Evolutionary conservation across 1,140 invertebrate species (phyloP), one percentile per base, ranked within the genome.

Genomic region (Anagrus nilaparvatae): DNA sequence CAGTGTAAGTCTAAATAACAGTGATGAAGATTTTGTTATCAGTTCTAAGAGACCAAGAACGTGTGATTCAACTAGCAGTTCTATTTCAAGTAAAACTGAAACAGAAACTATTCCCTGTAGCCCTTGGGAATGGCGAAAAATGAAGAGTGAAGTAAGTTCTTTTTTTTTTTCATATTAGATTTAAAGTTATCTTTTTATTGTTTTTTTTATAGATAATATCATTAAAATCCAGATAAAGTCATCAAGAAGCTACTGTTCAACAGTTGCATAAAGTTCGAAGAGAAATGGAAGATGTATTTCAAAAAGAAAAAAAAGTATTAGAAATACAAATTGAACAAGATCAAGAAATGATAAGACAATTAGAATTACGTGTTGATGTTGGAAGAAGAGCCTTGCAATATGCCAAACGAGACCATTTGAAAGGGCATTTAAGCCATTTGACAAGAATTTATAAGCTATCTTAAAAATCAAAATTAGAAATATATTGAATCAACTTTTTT

Each of bases 241-340:
- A 67, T 48, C 63, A 65, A 40, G 66, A 69, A 38, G 48, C 55
- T 4, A 56, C 58, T 4, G 56, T 67, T 10, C 56, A 63, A 31
- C 60, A 69, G 13, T 39, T 67, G 3, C 65, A 69, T 10, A 58
- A 54, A 38, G 54, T 69, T 43, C 55, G 66, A 5, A 51, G 53
- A 8, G 58, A 69, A 41, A 62, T 67, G 56, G 66, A 69, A 38
- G 59, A 67, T 24, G 49, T 66, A n/a, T 64, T 65, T 13, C 58
- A 65, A 19, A 67, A 62, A 34, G 63, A 69, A 38, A 69, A 67
- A 41, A 48, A 49, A 36, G 41, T 62, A 13, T 50, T 69, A 10
- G 55, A 67, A 44, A 47, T 59, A 12, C 58, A 66, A 19, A 37
- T 47, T 0, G 54, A 67, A 7, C 49, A 63, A 31, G 59, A 69